Evolutionary conservation across 2,888 invertebrate species (phyloP), one percentile per base, ranked within the genome.

Genomic region (Nomada hirtipes): DNA sequence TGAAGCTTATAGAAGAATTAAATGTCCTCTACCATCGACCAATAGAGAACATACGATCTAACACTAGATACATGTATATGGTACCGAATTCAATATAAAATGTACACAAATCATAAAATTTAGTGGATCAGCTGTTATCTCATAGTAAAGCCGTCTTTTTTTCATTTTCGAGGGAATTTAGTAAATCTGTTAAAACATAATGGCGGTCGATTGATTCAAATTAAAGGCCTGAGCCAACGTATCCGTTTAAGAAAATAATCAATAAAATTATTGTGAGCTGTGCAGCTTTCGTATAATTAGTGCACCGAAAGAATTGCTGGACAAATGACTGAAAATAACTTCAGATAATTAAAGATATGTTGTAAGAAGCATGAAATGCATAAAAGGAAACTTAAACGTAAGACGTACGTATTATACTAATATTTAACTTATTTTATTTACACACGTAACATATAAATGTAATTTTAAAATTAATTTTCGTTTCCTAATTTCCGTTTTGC

Each of bases 311-410:
- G 11, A 23, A 64, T 64, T 67, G 63, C 23, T 52, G 44, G 13
- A 29, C 20, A 69, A 68, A 73, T 69, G 52, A 26, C 61, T 69
- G 18, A 81, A 57, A 60, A 13, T 70, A 26, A 64, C 69, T 59
- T 80, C 20, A 59, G 50, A 68, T 73, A 64, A 83, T 73, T 73
- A 69, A 57, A 76, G 61, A 70, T 70, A 79, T 61, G 9, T 72
- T 36, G 61, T 57, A 60, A 76, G 73, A 90, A 91, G 88, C 88
- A 91, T 91, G 90, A 90, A 85, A 91, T 91, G 91, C 90, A 89
- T 90, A 90, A 88, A 76, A 89, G 86, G 79, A 75, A 86, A 82
- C 55, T 69, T 60, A 91, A 87, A 81, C 89, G 79, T 44, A 84
- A 84, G 78, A 84, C 86, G 91, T 91, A 82, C 76, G 91, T 91